Base-by-base conservation (phyloP, 2,113 vertebrate species). In the Corythoichthys intestinalis region DNA sequence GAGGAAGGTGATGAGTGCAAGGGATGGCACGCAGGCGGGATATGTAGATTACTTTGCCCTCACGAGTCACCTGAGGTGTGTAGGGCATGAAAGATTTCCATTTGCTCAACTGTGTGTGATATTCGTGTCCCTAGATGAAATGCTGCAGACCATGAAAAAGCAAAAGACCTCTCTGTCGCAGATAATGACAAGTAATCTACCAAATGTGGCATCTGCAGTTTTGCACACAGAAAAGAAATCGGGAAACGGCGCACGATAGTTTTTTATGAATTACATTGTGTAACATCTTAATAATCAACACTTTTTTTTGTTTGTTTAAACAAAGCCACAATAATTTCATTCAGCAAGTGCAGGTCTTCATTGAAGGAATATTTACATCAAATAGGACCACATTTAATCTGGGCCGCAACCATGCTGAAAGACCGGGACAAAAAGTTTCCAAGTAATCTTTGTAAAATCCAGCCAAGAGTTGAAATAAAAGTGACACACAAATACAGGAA, bases 301-400 rank as follows among this genome's bases (percentile, higher is more conserved):
- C 89, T 75, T 82, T 65, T 70, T 87, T 80, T 94, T 92, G 93
- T 28, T 28, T 28, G 20, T 28, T 28, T 28, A 28, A 28, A 28
- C 20, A 94, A 94, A 93, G 91, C 90, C 93, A 93, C 92, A 91
- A 90, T 91, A 94, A 92, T 82, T 88, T 94, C 88, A 93, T 94
- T 94, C 94, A 87, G 91, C 62, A 9, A 74, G 78, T 60, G 54
- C 80, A 70, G 75, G 86, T 88, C 92, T 92, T 96, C 94, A 96
- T 96, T 96, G 96, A 94, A 95, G 94, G 89, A 91, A 94, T 93
- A 95, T 96, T 95, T 95, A 93, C 92, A 90, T 93, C 94, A 96
- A 96, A 96, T 96, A 95, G 95, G 93, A 94, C 92, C 92, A 96
- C 94, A 93, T 96, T 93, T 94, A 95, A 96, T 96, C 93, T 94